Evolutionary conservation across 92 coral and sea anemone genomes (phyloP).

Genomic region (Epizoanthus ramosus): DNA sequence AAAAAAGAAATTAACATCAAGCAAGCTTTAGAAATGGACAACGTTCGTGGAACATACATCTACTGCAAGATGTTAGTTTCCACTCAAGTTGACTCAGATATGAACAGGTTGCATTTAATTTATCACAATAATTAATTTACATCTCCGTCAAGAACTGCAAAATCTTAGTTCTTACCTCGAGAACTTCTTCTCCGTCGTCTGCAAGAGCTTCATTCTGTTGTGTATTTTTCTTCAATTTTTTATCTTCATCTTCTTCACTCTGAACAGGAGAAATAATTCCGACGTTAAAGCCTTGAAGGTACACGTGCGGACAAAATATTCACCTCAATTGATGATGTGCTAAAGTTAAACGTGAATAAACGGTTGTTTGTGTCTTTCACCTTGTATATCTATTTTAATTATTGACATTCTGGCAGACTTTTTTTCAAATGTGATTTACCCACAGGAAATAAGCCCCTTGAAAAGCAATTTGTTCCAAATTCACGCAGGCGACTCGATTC

Average conservation of each 20-base stretch:
- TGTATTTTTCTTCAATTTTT: slow-evolving; percentile 85
- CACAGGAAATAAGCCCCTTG: not conserved
- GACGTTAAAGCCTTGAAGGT: not conserved
- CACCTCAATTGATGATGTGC: not conserved
- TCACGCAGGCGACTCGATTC: not conserved
- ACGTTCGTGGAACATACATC: not conserved
- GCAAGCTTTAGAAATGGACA: not conserved
- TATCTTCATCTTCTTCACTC: slow-evolving; percentile 93
- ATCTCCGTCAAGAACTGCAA: not conserved
- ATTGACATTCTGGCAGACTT: not conserved
- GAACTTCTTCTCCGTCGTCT: slow-evolving; percentile 61
- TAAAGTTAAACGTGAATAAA: not conserved
- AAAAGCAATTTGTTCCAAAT: not conserved
- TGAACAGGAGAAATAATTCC: slow-evolving; percentile 26
- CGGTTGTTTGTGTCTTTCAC: slow-evolving; percentile 10
- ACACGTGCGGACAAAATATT: not conserved
- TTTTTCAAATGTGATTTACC: not conserved
- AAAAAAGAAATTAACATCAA: not conserved
- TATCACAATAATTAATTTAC: not conserved
- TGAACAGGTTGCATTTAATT: not conserved
- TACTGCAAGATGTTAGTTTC: slow-evolving; percentile 6
- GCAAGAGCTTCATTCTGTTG: slow-evolving; percentile 85
- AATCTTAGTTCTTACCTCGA: slow-evolving; percentile 62
- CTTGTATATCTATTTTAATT: not conserved
- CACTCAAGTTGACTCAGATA: too few relatives aligned